Evolutionary conservation across 1,140 invertebrate genomes (phyloP).

Genomic region (Reticulitermes speratus): DNA sequence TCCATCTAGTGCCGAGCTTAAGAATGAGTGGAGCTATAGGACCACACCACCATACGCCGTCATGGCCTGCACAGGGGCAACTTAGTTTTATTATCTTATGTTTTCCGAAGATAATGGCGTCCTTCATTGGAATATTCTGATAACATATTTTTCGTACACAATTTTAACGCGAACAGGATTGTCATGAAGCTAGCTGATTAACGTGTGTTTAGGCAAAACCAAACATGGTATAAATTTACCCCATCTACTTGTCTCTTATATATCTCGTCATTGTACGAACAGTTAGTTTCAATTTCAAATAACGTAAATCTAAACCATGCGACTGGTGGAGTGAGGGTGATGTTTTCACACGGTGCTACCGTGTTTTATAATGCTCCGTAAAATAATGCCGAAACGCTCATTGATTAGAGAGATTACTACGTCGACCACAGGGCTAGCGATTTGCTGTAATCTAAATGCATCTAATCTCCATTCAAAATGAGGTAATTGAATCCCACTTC

Average conservation of each 20-base stretch:
- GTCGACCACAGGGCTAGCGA: background rate
- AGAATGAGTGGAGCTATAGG: too few species aligned
- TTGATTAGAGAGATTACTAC: background rate
- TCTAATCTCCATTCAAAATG: conserved; percentile 11
- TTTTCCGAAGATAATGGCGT: too few species aligned
- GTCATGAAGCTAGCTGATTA: background rate
- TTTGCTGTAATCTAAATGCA: background rate
- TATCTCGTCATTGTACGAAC: background rate
- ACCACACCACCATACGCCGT: too few species aligned
- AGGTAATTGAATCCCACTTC: conserved; percentile 13
- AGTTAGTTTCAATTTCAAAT: background rate
- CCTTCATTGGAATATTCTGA: background rate
- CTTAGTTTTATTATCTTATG: too few species aligned
- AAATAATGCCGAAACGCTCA: background rate
- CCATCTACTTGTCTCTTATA: background rate
- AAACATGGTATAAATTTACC: background rate
- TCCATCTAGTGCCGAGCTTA: too few species aligned
- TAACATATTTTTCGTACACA: background rate
- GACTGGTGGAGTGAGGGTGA: background rate
- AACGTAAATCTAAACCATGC: background rate
- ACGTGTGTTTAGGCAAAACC: background rate
- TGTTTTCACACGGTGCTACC: background rate
- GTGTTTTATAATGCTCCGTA: background rate
- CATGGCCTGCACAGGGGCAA: too few species aligned
- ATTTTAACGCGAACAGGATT: background rate